Evolutionary conservation across 2,797 vertebrate species (phyloP), one percentile per base, ranked within the genome.

Genomic region (Sorex maritimensis): DNA sequence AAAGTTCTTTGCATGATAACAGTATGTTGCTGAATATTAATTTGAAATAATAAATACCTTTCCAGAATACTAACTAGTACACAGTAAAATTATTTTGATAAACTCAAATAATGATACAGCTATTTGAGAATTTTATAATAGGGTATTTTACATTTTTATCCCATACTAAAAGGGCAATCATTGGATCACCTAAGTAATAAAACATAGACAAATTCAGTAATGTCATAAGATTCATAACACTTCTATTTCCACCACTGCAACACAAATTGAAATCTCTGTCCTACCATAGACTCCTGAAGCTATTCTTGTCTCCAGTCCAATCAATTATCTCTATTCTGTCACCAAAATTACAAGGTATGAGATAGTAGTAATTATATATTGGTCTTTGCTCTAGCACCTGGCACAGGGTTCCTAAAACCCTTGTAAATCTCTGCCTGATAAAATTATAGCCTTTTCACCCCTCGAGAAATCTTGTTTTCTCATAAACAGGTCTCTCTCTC

Each of bases 31-130:
- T 87, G 28, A 81, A 84, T 77, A 87, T 83, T 68, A 83, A 26
- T 74, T 46, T 94, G 55, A 77, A n/a, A 88, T 19, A 92, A n/a
- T 63, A 74, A 91, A 83, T 78, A 81, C 21, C 81, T 92, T 81
- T 46, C 75, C 55, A 81, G 15, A 13, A 67, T 88, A 65, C 34
- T 85, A 85, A 68, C 17, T 14, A 77, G 26, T 34, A 84, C 81
- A 77, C 23, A 67, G 55, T 34, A 95, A 85, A 84, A 81, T 52
- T 71, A 68, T 65, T 79, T 72, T 78, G 23, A 68, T 87, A 91
- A 88, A 81, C 10, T 74, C 72, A 92, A 90, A 90, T 68, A 92
- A 77, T 30, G 38, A 86, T 55, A 67, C 11, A 82, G 81, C 4
- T 81, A 88, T 23, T 67, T 74, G 38, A 63, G 15, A 4, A 74